A percentile compares a stretch with the other conserved stretches of the same genome.
Evolutionary conservation across 2,113 vertebrate genomes (phyloP).

Genomic region (human (Homo sapiens)): DNA sequence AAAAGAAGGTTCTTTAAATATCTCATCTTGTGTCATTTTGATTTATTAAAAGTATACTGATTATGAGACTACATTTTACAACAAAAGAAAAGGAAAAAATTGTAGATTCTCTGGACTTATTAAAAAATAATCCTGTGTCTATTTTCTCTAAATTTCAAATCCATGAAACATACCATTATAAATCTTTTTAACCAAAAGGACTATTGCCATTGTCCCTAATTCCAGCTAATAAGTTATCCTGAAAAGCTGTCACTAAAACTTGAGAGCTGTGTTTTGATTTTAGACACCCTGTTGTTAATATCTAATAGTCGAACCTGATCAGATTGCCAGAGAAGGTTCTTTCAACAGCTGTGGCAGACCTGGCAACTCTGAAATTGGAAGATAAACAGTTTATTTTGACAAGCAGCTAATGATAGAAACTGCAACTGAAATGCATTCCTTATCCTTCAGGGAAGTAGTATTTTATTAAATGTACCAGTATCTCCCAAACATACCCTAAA

Average conservation of each 20-base stretch:
- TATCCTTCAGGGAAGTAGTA: slow-evolving; percentile 21
- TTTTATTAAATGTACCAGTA: neutral
- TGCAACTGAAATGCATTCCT: slow-evolving; percentile 31
- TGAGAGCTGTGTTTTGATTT: slow-evolving; percentile 54
- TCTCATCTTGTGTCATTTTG: neutral
- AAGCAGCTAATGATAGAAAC: slow-evolving; percentile 5
- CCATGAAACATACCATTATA: neutral
- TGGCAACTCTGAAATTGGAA: neutral
- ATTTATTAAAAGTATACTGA: slow-evolving; percentile 11
- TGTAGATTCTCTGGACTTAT: neutral
- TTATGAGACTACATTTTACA: neutral
- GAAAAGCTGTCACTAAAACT: slow-evolving; percentile 49
- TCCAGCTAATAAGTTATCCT: neutral
- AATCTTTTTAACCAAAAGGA: neutral
- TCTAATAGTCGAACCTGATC: slow-evolving; percentile 46
- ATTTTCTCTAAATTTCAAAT: slow-evolving; percentile 26
- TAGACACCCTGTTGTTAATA: slow-evolving; percentile 32
- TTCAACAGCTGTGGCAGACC: slow-evolving; percentile 39
- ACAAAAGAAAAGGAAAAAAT: neutral
- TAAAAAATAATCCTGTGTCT: neutral
- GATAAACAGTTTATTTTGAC: slow-evolving; percentile 52
- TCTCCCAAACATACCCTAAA: neutral
- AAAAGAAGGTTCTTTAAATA: neutral
- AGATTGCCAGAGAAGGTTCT: slow-evolving; percentile 40
- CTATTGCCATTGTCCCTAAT: neutral